phyloP scores from a whole-genome alignment of 2,797 vertebrate species.

The Pterois miles region DNA sequence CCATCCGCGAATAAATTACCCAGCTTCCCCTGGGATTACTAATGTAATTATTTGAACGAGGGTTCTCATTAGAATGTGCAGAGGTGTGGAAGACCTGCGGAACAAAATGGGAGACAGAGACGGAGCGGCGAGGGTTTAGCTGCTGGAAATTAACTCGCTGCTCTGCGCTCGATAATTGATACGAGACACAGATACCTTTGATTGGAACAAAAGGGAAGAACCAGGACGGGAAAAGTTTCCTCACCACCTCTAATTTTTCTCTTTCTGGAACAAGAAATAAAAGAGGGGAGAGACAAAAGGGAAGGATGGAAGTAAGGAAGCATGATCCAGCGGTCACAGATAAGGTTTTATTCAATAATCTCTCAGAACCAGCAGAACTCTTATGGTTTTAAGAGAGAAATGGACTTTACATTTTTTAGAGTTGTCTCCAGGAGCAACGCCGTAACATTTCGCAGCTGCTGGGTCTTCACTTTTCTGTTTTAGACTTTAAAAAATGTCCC shows the following conservation, averaged over 20 bases:
- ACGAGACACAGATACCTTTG: conserved; percentile 75
- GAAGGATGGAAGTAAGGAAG: conserved; percentile 40
- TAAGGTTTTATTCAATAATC: conserved; percentile 76
- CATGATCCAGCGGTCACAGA: conserved; percentile 58
- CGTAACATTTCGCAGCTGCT: conserved; percentile 21
- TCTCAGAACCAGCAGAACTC: conserved; percentile 57
- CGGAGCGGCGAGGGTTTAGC: conserved; percentile 60
- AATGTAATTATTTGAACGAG: conserved; percentile 85
- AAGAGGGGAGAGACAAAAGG: conserved; percentile 19
- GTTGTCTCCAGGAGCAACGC: conserved; percentile 46
- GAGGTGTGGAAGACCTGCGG: conserved; percentile 75
- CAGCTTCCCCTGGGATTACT: conserved; percentile 79
- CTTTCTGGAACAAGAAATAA: conserved; percentile 26
- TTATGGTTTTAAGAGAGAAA: conserved; percentile 56
- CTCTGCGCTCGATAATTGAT: conserved; percentile 76
- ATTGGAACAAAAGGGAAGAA: conserved; percentile 66
- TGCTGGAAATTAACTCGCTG: conserved; percentile 76
- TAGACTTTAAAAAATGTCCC: conserved; percentile 42
- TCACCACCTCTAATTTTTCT: conserved; percentile 10
- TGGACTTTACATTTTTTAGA: conserved; percentile 57
- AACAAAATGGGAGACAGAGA: conserved; percentile 63
- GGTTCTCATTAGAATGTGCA: conserved; percentile 83
- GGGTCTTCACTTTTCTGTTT: conserved; percentile 27
- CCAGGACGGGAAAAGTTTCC: conserved; percentile 33
- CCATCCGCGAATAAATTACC: conserved; percentile 76